Conservation (phyloP, 2,888 invertebrate genomes). For the Lasioglossum villosulum region DNA sequence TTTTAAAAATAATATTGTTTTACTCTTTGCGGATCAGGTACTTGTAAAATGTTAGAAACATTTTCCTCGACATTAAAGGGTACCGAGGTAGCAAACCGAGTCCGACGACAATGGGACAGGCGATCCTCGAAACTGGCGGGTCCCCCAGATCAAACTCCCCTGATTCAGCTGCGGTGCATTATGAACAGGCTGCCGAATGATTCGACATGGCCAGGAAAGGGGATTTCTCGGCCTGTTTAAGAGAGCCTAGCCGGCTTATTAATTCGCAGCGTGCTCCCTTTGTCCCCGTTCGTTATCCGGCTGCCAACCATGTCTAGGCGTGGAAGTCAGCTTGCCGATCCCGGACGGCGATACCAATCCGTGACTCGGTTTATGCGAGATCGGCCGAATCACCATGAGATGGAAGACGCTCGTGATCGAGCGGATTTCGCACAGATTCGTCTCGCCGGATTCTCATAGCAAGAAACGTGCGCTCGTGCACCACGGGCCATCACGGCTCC, state of each 20-base stretch:
- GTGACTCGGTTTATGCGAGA: conserved; percentile 68
- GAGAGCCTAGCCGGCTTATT: conserved; percentile 78
- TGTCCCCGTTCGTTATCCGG: conserved; percentile 52
- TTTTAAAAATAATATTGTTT: too few relatives aligned
- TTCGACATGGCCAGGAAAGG: conserved; percentile 53
- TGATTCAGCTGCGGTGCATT: conserved; percentile 81
- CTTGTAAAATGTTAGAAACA: too few relatives aligned
- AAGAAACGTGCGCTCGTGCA: conserved; percentile 58
- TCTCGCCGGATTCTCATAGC: conserved; percentile 55
- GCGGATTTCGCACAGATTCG: conserved; percentile 70
- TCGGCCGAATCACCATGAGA: conserved; percentile 61
- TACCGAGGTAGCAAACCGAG: conserved; percentile 43
- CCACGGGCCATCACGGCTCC: conserved; percentile 45
- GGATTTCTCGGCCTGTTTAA: conserved; percentile 69
- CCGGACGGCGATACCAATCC: conserved; percentile 54
- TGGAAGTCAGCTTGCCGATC: conserved; percentile 29
- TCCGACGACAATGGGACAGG: conserved; percentile 59
- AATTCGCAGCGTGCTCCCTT: conserved; percentile 78
- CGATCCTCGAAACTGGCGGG: conserved; percentile 52
- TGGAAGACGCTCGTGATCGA: conserved; percentile 66
- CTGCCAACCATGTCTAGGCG: conserved; percentile 24
- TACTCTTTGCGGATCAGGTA: too few relatives aligned
- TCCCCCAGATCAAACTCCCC: conserved; percentile 26
- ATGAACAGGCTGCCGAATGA: conserved; percentile 78
- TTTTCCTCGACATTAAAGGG: neutral